These are phyloP conservation scores for Pollimyrus isidori DNA, from an alignment of 2,113 vertebrate species.

Conservation along the genomic window DNA sequence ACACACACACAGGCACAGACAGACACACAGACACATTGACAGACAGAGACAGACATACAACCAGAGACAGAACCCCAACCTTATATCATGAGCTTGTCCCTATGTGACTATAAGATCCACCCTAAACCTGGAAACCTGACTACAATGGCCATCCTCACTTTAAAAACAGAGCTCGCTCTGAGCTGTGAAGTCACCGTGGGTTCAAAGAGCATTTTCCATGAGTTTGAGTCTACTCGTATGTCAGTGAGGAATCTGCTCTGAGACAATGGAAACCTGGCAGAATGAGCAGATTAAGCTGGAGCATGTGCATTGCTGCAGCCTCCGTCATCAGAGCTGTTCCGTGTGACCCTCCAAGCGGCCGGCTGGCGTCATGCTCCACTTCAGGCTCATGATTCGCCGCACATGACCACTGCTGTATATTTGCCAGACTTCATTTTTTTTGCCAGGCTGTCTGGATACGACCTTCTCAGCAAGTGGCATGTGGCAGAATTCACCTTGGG, in stretches of 20 bases:
- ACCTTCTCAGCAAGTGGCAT: background rate
- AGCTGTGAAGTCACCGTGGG: background rate
- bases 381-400: background rate
- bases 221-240: background rate
- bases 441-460: background rate
- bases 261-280: conserved; percentile 13
- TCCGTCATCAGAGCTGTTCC: background rate
- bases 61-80: background rate
- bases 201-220: background rate
- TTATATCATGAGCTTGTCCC: background rate
- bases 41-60: background rate
- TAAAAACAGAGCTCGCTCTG: background rate
- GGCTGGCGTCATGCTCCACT: background rate
- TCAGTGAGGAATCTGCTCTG: background rate
- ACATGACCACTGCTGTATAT: background rate
- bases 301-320: background rate
- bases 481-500: background rate
- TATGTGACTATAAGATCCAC: background rate
- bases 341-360: background rate
- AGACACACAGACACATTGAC: background rate
- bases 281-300: background rate
- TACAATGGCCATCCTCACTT: background rate
- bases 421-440: background rate
- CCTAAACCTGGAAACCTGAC: background rate
- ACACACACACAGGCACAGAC: too few relatives aligned